Percentiles rank a stretch among this genome's conserved stretches.
These are phyloP conservation scores for Axea sp. DNA, from an alignment of 2,888 invertebrate species.

Conservation along the genomic window DNA sequence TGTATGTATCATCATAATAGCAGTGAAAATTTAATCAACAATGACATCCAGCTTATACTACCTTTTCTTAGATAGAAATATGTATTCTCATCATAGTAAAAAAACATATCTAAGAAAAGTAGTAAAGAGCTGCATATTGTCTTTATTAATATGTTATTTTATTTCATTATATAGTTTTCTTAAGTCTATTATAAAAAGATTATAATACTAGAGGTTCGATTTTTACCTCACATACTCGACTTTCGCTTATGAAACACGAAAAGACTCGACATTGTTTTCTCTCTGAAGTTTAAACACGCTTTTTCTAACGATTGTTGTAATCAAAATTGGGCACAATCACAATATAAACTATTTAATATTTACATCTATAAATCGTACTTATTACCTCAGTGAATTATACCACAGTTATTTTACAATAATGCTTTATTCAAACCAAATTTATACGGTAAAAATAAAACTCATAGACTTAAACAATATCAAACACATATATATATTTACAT, in stretches of 20 bases:
- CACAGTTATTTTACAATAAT: too few relatives aligned
- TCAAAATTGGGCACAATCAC: constrained; percentile 49
- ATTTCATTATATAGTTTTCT: constrained; percentile 38
- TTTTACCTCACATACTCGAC: constrained; percentile 30
- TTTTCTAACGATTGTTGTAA: constrained; percentile 16
- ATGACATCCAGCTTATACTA: constrained; percentile 42
- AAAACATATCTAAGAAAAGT: constrained; percentile 52
- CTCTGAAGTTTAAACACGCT: too few relatives aligned
- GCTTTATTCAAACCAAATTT: too few relatives aligned
- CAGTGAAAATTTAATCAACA: constrained; percentile 51
- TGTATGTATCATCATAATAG: constrained; percentile 35
- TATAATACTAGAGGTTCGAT: constrained; percentile 59
- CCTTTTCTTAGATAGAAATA: constrained; percentile 38
- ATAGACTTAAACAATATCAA: too few relatives aligned
- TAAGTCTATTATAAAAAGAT: constrained; percentile 58
- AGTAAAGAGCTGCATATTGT: constrained; percentile 50
- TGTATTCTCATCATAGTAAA: constrained; percentile 54
- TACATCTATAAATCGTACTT: background rate
- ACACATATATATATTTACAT: too few relatives aligned
- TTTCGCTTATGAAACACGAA: constrained; percentile 25
- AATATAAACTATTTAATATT: background rate
- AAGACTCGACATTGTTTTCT: constrained; percentile 21
- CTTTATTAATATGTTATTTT: constrained; percentile 47
- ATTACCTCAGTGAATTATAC: too few relatives aligned
- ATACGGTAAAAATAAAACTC: too few relatives aligned